These are phyloP conservation scores for Geotrupes spiniger DNA, from an alignment of 2,888 invertebrate species.

Conservation along the genomic window DNA sequence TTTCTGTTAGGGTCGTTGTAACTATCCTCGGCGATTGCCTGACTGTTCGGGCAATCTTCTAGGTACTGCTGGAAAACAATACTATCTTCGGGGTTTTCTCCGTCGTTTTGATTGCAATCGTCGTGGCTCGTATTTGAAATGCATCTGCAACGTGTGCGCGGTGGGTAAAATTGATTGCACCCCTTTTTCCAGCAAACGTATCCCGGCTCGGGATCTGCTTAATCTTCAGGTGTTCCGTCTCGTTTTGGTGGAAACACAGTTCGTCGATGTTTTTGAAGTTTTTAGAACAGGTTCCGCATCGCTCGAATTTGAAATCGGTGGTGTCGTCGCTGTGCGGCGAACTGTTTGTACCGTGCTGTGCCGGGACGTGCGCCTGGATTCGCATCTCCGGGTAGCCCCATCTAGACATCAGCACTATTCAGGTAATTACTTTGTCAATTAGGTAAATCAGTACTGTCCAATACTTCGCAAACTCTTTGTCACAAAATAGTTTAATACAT, in stretches of 20 bases:
- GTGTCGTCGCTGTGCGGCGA: conserved; percentile 60
- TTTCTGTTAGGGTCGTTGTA: conserved; percentile 88
- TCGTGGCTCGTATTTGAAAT: conserved; percentile 75
- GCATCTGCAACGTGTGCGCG: conserved; percentile 76
- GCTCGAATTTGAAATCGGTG: conserved; percentile 59
- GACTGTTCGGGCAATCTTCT: conserved; percentile 88
- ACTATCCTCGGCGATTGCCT: conserved; percentile 85
- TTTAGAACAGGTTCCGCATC: conserved; percentile 75
- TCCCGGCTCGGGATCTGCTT: conserved; percentile 74
- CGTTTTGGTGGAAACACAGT: conserved; percentile 82
- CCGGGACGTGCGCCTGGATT: conserved; percentile 68
- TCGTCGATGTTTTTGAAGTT: conserved; percentile 80
- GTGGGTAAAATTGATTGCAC: conserved; percentile 84
- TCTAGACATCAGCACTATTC: too few species aligned
- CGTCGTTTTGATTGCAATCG: conserved; percentile 62
- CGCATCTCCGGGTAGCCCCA: conserved; percentile 67
- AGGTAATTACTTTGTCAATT: too few species aligned
- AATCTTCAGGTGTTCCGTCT: conserved; percentile 78
- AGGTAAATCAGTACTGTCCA: too few species aligned
- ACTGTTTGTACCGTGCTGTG: conserved; percentile 61
- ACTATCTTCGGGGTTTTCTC: conserved; percentile 68
- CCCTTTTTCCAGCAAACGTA: conserved; percentile 87
- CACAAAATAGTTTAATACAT: too few species aligned
- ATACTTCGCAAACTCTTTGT: too few species aligned
- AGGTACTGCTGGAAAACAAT: conserved; percentile 76